These are phyloP conservation scores for Penaeus monodon DNA, from an alignment of 2,888 invertebrate species.

Conservation along the genomic window DNA sequence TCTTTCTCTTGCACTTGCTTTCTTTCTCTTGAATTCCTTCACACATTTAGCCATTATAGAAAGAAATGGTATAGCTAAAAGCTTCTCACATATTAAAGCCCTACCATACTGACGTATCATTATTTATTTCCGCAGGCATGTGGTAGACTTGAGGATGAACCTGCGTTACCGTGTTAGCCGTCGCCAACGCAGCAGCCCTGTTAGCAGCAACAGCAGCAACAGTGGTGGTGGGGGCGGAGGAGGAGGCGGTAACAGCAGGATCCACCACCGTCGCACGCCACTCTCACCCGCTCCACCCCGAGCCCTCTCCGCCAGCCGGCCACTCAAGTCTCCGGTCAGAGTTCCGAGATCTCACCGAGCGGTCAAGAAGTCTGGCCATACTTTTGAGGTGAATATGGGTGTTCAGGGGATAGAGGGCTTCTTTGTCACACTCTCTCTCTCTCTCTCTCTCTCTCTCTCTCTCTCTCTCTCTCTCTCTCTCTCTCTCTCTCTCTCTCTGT, in stretches of 20 bases:
- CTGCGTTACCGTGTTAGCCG: constrained; percentile 58
- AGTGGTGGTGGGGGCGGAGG: constrained; percentile 47
- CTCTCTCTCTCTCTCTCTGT: no score
- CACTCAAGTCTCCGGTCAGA: constrained; percentile 39
- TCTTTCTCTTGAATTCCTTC: not conserved
- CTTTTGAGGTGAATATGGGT: constrained; percentile 35
- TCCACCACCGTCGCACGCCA: constrained; percentile 52
- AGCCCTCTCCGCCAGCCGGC: constrained; percentile 15
- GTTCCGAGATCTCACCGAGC: constrained; percentile 44
- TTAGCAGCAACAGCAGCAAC: constrained; percentile 50
- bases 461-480: no score
- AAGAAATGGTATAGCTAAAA: no score
- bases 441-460: no score
- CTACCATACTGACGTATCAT: not conserved
- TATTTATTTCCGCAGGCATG: constrained; percentile 30
- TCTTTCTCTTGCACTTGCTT: not conserved
- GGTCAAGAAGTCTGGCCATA: constrained; percentile 42
- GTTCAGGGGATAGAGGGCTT: not conserved
- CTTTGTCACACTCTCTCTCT: not conserved
- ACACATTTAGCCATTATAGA: not conserved
- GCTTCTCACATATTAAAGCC: no score
- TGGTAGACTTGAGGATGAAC: constrained; percentile 60
- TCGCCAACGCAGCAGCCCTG: constrained; percentile 54
- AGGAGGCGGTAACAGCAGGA: constrained; percentile 29
- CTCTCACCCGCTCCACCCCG: constrained; percentile 45